Evolutionary conservation across 1,140 invertebrate genomes (phyloP).

Genomic region (Calosoma granatense): DNA sequence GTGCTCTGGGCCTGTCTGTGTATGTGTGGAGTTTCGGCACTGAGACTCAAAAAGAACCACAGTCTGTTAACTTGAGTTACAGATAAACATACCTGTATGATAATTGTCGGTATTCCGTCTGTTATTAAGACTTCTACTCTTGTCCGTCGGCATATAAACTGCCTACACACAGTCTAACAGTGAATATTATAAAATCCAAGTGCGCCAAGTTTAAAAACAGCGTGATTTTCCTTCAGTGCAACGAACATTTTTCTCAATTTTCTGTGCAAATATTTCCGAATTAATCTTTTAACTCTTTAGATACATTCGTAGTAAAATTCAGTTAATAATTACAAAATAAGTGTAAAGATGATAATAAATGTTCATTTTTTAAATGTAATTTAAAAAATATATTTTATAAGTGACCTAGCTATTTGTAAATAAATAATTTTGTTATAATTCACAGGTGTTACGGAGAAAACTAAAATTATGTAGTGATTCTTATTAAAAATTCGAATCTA

Average conservation of each 20-base stretch:
- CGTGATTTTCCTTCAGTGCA: not conserved
- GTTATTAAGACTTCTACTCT: too few species aligned
- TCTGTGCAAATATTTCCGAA: not conserved
- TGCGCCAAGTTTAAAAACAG: not conserved
- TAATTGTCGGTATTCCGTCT: too few species aligned
- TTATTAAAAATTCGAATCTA: too few species aligned
- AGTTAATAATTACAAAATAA: not conserved
- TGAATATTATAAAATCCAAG: not conserved
- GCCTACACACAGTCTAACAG: not conserved
- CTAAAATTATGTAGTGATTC: too few species aligned
- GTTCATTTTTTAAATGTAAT: not conserved
- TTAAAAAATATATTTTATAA: not conserved
- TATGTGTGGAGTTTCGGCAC: not conserved
- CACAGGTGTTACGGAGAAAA: too few species aligned
- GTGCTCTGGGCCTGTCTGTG: not conserved
- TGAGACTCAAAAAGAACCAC: constrained; percentile 3
- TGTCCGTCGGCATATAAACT: too few species aligned
- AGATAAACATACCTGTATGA: not conserved
- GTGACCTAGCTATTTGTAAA: not conserved
- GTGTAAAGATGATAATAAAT: not conserved
- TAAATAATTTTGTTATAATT: too few species aligned
- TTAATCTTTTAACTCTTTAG: not conserved
- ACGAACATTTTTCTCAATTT: not conserved
- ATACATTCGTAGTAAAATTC: not conserved
- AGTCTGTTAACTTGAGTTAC: not conserved